These are phyloP conservation scores for Geopemphigus sp. DNA, from an alignment of 1,140 invertebrate species.

Conservation along the genomic window DNA sequence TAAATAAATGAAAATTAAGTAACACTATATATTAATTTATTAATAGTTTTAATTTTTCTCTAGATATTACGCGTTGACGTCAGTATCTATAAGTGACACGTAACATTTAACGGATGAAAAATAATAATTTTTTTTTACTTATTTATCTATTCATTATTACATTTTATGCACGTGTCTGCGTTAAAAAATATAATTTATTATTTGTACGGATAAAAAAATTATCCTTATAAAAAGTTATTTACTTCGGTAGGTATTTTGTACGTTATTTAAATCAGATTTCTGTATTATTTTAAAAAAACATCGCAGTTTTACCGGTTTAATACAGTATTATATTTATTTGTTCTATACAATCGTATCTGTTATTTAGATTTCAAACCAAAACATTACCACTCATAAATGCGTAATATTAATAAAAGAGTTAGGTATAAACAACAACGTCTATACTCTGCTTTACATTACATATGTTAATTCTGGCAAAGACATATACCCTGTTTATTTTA, in stretches of 20 bases:
- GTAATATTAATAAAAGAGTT: conserved; percentile 4
- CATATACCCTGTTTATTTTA: no score
- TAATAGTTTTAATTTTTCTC: no score
- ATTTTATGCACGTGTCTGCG: no score
- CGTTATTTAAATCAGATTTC: neutral
- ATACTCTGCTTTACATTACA: neutral
- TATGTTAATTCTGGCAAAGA: conserved; percentile 4
- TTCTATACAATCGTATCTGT: neutral
- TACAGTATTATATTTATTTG: neutral
- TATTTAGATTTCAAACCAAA: neutral
- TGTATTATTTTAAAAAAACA: neutral
- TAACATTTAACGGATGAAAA: no score
- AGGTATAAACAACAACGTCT: neutral
- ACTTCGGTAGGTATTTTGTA: neutral
- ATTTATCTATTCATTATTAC: no score
- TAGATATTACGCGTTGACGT: no score
- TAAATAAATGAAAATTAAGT: no score
- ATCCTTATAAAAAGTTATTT: neutral
- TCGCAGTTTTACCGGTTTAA: neutral
- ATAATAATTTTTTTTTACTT: no score
- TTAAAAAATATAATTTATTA: no score
- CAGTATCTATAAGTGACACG: no score
- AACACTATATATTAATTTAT: no score
- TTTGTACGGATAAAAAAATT: no score
- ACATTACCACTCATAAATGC: neutral